phyloP scores from a whole-genome alignment of 2,888 invertebrate species.

The Hybos culiciformis region DNA sequence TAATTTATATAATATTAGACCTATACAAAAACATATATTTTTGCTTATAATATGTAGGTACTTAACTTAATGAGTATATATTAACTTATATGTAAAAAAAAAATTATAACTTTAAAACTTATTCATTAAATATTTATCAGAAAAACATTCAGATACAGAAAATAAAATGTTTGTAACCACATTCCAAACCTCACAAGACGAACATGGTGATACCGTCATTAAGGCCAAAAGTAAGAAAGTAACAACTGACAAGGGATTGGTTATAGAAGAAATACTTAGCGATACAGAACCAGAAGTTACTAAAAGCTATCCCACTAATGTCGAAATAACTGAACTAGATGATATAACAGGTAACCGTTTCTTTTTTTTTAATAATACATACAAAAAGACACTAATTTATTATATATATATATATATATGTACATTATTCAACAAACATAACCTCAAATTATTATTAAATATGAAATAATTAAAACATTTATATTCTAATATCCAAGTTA shows the following conservation, averaged over 20 bases:
- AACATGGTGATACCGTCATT: conserved; percentile 30
- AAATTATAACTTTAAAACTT: conserved; percentile 1
- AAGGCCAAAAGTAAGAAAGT: conserved; percentile 31
- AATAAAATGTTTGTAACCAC: conserved; percentile 33
- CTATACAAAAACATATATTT: conserved; percentile 13
- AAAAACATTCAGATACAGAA: conserved; percentile 28
- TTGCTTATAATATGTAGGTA: too few relatives aligned
- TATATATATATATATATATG: too few relatives aligned
- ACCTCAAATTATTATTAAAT: too few relatives aligned
- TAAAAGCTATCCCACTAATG: conserved; percentile 21
- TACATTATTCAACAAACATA: too few relatives aligned
- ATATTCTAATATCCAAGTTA: too few relatives aligned
- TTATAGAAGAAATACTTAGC: conserved; percentile 33
- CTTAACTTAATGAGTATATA: background rate
- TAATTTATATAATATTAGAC: conserved; percentile 15
- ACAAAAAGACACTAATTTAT: too few relatives aligned
- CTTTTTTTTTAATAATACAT: background rate
- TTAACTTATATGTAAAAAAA: conserved; percentile 2
- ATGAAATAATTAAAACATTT: too few relatives aligned
- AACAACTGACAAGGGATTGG: conserved; percentile 29
- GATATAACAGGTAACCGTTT: conserved; percentile 32
- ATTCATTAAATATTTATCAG: conserved; percentile 16
- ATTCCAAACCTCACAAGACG: conserved; percentile 33
- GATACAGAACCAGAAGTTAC: conserved; percentile 28
- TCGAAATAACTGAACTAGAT: conserved; percentile 32